These are phyloP conservation scores for Pomatorhinus ruficollis DNA, from an alignment of 2,113 vertebrate species.

Conservation along the genomic window DNA sequence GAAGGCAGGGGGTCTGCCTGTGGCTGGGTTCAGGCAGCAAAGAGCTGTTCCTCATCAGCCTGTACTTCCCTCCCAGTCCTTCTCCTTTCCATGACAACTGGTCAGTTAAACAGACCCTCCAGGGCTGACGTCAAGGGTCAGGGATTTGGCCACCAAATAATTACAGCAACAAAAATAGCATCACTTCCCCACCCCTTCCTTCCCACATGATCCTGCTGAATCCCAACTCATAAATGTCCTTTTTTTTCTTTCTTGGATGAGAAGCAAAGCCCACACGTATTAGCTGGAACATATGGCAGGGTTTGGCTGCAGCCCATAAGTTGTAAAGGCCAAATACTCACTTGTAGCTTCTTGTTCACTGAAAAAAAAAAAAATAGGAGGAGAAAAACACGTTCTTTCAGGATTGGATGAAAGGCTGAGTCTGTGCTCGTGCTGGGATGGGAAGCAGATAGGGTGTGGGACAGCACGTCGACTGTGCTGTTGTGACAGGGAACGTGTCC, in stretches of 20 bases:
- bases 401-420: constrained; percentile 14
- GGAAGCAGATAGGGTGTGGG: background rate
- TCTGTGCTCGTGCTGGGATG: background rate
- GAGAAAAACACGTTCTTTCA: background rate
- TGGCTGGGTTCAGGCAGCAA: constrained; percentile 32
- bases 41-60: background rate
- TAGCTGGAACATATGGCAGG: constrained; percentile 46
- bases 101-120: constrained; percentile 30
- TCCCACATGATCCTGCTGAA: constrained; percentile 38
- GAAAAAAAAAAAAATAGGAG: background rate
- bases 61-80: background rate
- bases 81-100: constrained; percentile 21
- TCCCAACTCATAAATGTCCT: constrained; percentile 34
- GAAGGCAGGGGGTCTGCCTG: constrained; percentile 25
- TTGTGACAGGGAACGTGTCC: accelerated
- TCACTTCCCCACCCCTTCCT: constrained; percentile 33
- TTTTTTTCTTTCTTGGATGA: constrained; percentile 22
- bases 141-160: constrained; percentile 49
- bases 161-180: constrained; percentile 41
- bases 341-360: constrained; percentile 25
- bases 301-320: constrained; percentile 14
- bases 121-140: constrained; percentile 40
- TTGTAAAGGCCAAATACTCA: constrained; percentile 17
- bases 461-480: accelerated
- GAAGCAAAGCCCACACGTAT: constrained; percentile 43